Percentiles rank a stretch among this genome's conserved stretches.
phyloP scores from a whole-genome alignment of 1,140 invertebrate genomes.

The Argopecten irradians region DNA sequence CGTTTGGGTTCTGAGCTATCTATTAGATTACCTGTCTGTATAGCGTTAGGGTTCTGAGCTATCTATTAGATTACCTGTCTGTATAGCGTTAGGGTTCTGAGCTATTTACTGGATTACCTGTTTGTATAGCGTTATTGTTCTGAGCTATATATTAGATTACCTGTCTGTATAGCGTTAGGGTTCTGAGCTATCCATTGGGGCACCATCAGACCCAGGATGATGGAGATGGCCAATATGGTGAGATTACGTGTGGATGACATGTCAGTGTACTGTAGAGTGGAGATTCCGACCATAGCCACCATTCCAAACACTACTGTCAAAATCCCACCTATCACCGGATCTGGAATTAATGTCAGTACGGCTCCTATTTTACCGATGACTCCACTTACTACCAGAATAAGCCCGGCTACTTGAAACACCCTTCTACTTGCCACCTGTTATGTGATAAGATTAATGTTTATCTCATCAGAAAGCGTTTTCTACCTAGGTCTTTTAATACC shows the following conservation, averaged over 20 bases:
- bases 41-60: no score
- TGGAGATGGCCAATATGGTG: constrained; percentile 90
- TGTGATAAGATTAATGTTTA: no score
- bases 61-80: no score
- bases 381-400: constrained; percentile 82
- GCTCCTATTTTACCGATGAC: constrained; percentile 88
- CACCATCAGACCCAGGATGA: constrained; percentile 88
- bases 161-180: constrained; percentile 82
- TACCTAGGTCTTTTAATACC: no score
- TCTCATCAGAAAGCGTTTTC: no score
- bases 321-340: constrained; percentile 75
- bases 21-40: no score
- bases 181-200: constrained; percentile 83
- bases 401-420: constrained; percentile 84
- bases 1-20: no score
- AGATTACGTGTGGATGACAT: constrained; percentile 88
- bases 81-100: no score
- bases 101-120: no score
- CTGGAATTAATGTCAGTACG: constrained; percentile 89
- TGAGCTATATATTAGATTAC: constrained; percentile 83
- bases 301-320: constrained; percentile 91
- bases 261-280: constrained; percentile 88
- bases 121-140: constrained; percentile 82
- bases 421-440: constrained; percentile 65
- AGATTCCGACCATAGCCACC: constrained; percentile 78